These are phyloP conservation scores for Hippocampus barbouri DNA, from an alignment of 2,113 vertebrate genomes.

Conservation along the genomic window DNA sequence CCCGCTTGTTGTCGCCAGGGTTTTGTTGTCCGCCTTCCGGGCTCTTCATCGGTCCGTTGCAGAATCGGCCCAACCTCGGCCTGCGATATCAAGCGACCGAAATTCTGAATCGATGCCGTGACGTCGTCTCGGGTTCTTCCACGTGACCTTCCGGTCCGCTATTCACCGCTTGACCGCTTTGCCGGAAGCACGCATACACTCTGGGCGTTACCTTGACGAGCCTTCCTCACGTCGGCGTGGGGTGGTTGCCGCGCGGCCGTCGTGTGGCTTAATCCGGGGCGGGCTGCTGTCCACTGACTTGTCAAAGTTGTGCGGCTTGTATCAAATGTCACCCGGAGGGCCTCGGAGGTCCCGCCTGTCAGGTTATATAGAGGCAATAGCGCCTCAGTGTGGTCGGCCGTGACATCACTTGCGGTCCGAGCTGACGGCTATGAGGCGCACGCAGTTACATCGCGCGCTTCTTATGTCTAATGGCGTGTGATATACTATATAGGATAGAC, in stretches of 20 bases:
- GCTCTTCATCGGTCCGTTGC: slow-evolving; percentile 38
- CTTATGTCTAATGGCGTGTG: no score
- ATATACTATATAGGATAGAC: no score
- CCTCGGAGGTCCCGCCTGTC: neutral
- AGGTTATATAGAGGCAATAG: neutral
- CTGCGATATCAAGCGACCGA: neutral
- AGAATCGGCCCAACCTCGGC: neutral
- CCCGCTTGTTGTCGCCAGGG: slow-evolving; percentile 61
- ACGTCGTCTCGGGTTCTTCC: neutral
- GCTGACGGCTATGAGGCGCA: no score
- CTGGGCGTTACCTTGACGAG: slow-evolving; percentile 55
- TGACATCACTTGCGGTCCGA: no score
- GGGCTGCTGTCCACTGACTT: neutral
- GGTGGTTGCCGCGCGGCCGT: no score
- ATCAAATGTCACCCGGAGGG: neutral
- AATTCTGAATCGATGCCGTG: neutral
- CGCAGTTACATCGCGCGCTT: no score
- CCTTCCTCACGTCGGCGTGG: no score
- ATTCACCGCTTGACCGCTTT: slow-evolving; percentile 36
- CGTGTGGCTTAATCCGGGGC: no score
- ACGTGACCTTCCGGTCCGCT: slow-evolving; percentile 1
- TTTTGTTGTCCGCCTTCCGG: slow-evolving; percentile 27
- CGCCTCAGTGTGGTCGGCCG: neutral
- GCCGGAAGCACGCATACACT: slow-evolving; percentile 35
- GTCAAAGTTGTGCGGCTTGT: neutral